A percentile compares a stretch with the other conserved stretches of the same genome.
These are phyloP conservation scores for Pseudomyrmex flavicornis DNA, from an alignment of 1,140 invertebrate species.

Conservation along the genomic window DNA sequence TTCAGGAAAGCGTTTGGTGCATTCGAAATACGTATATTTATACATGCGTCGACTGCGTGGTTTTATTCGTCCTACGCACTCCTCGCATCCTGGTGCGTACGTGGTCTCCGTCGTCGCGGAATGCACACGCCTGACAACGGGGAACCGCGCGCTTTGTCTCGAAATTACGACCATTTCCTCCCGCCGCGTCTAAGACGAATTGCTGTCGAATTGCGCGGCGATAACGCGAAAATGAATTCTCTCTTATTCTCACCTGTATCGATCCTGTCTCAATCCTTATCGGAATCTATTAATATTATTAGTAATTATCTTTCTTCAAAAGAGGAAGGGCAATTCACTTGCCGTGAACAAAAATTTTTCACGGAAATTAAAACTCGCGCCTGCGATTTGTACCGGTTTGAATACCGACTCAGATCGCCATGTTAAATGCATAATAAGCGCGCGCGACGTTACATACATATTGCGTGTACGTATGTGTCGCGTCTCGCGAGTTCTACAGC, in stretches of 20 bases:
- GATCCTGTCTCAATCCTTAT: too few species aligned
- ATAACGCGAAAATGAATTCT: not conserved
- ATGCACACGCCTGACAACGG: not conserved
- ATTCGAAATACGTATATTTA: constrained; percentile 60
- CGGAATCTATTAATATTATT: too few species aligned
- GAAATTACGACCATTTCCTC: constrained; percentile 44
- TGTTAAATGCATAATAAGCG: not conserved
- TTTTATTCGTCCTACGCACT: constrained; percentile 29
- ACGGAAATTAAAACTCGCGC: not conserved
- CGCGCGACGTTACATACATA: constrained; percentile 16
- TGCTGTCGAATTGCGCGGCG: not conserved
- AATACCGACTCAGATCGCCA: not conserved
- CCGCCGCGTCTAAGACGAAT: not conserved
- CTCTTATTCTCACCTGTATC: not conserved
- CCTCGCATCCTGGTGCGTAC: not conserved
- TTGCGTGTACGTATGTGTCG: not conserved
- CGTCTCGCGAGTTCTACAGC: not conserved
- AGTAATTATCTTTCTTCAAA: too few species aligned
- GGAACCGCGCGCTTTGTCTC: not conserved
- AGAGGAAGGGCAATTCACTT: too few species aligned
- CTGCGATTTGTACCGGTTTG: not conserved
- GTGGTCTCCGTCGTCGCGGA: not conserved
- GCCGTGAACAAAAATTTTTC: not conserved
- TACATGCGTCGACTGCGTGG: not conserved
- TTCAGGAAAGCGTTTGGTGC: constrained; percentile 71